Base-by-base conservation (phyloP, 2,888 invertebrate species). In the Plagodis dolabraria region DNA sequence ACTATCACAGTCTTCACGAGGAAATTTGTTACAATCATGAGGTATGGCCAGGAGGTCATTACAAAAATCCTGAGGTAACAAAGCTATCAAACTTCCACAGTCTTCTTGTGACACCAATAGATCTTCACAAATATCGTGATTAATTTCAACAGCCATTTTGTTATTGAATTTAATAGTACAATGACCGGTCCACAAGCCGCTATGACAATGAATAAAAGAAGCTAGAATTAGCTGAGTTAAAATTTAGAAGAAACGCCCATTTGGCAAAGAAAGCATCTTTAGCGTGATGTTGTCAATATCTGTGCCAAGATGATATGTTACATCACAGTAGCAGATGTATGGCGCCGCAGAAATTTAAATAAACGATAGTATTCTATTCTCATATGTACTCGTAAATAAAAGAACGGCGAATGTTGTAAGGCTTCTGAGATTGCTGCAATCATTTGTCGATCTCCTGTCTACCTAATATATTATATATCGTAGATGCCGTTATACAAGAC, bases 211-310 rank as follows among this genome's bases (percentile, higher is more conserved):
- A 86, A 82, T 82, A 80, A 76, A 75, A 77, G 72, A 79, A 80
- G 70, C 67, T 63, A 59, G 52, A 51, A 63, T 68, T 69, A 71
- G 67, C 33, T 47, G 33, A 34, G 7, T 12, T 6, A 12, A 12
- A 38, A 54, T 53, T 55, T 42, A 44, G 61, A 69, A 55, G 53
- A 63, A 43, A 68, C 72, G 70, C 68, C 70, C 71, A 74, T 63
- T 83, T 84, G 86, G 84, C 84, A 82, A 59, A 67, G 58, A 63
- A 63, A 68, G 65, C 70, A 63, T 72, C 72, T 47, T 12, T 74
- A 72, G 74, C 60, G 69, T 64, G 53, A 60, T 69, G 69, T 74
- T 80, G 77, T 76, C 75, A 71, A 64, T 52, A 61, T 53, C 56
- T 60, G 57, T 75, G 78, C 79, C 78, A 79, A 80, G 65, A 72